Conservation (phyloP, 2,113 vertebrate genomes). For the Oreochromis spilurus region DNA sequence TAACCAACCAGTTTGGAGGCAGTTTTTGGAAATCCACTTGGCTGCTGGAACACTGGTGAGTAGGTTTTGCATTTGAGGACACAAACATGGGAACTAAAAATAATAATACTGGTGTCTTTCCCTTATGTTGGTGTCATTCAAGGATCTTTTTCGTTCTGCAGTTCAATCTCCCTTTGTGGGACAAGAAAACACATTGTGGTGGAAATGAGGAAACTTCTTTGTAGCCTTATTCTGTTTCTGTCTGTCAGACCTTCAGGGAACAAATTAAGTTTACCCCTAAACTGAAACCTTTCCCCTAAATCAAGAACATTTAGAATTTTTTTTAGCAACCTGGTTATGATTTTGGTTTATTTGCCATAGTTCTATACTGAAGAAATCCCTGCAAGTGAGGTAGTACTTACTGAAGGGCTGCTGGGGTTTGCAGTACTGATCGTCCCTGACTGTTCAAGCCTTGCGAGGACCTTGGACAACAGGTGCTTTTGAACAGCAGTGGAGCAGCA, state of each 20-base stretch:
- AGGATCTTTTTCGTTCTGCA: background rate
- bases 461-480: background rate
- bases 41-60: slow-evolving; percentile 15
- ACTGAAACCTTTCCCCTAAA: background rate
- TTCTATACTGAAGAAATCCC: slow-evolving; percentile 26
- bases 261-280: background rate
- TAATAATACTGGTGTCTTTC: slow-evolving; percentile 3
- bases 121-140: background rate
- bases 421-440: slow-evolving; percentile 18
- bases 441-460: background rate
- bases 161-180: background rate
- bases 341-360: slow-evolving; percentile 10
- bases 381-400: slow-evolving; percentile 56
- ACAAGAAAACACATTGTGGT: background rate
- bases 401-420: slow-evolving; percentile 34
- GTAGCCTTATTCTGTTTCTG: background rate
- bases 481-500: background rate
- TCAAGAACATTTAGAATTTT: background rate
- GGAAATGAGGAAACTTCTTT: background rate
- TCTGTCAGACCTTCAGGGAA: background rate
- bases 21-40: background rate
- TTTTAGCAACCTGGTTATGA: background rate
- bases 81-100: background rate
- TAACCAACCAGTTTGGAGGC: background rate
- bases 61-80: background rate